These are phyloP conservation scores for Melanostigma gelatinosum DNA, from an alignment of 2,113 vertebrate genomes.

Conservation along the genomic window DNA sequence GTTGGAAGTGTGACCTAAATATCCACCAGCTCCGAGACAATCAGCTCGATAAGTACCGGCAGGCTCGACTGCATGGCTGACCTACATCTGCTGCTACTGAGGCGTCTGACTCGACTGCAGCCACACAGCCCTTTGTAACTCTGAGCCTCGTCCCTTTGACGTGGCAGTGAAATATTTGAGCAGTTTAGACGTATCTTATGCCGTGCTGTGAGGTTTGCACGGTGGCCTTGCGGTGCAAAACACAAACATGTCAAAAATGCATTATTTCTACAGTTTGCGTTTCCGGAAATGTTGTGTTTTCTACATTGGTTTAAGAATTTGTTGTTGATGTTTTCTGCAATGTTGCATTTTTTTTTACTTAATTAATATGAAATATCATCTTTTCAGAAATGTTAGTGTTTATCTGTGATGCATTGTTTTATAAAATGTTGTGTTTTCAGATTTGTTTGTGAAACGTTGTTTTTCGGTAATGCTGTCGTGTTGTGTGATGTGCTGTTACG, in stretches of 20 bases:
- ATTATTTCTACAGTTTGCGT: background rate
- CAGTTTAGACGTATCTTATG: background rate
- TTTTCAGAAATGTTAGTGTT: background rate
- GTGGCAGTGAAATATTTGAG: background rate
- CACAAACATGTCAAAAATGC: background rate
- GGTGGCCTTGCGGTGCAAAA: background rate
- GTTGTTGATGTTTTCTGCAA: background rate
- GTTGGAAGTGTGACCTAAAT: constrained; percentile 64
- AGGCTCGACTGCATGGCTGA: constrained; percentile 52
- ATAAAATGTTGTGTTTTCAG: background rate
- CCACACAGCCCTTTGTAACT: background rate
- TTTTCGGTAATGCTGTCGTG: background rate
- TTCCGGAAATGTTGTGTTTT: background rate
- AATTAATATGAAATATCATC: too few relatives aligned
- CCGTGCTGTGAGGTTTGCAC: background rate
- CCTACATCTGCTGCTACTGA: constrained; percentile 64
- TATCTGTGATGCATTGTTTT: background rate
- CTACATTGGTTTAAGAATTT: background rate
- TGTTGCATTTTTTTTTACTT: background rate
- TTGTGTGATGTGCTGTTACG: background rate
- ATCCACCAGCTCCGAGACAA: constrained; percentile 30
- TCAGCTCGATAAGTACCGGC: constrained; percentile 33
- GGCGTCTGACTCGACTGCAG: constrained; percentile 9
- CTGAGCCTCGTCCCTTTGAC: background rate
- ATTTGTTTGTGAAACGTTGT: background rate